Evolutionary conservation across 1,140 invertebrate genomes (phyloP).

Genomic region (Caenorhabditis brenneri): DNA sequence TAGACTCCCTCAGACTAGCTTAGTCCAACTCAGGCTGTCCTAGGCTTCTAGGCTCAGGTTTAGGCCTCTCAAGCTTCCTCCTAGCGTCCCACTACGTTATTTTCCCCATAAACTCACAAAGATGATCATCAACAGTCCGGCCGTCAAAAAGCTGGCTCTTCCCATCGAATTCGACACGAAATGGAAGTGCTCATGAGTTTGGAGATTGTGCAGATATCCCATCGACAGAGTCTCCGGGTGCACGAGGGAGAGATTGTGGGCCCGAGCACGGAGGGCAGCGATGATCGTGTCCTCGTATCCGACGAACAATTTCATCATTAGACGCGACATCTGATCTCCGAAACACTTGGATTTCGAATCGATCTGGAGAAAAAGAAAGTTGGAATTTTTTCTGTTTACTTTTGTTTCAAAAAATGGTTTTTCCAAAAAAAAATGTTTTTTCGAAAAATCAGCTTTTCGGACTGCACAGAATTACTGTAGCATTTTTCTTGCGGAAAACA

Average conservation of each 20-base stretch:
- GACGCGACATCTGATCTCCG: constrained; percentile 86
- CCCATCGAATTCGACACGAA: constrained; percentile 97
- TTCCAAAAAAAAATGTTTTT: too few species aligned
- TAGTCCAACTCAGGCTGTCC: too few species aligned
- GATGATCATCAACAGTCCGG: constrained; percentile 93
- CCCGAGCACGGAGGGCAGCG: constrained; percentile 90
- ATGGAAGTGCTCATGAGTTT: constrained; percentile 96
- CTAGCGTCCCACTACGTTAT: too few species aligned
- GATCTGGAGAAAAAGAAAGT: constrained; percentile 75
- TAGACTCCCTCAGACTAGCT: too few species aligned
- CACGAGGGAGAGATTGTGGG: constrained; percentile 78
- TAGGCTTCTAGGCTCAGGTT: too few species aligned
- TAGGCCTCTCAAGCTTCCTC: too few species aligned
- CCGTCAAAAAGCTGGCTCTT: constrained; percentile 82
- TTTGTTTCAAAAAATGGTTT: constrained; percentile 49
- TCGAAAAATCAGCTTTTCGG: too few species aligned
- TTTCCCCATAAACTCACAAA: constrained; percentile 83
- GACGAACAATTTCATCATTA: constrained; percentile 84
- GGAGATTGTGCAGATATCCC: constrained; percentile 82
- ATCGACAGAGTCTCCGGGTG: constrained; percentile 4
- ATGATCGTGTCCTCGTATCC: constrained; percentile 96
- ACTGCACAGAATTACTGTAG: too few species aligned
- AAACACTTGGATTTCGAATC: constrained; percentile 78
- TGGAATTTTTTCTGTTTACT: constrained; percentile 82
- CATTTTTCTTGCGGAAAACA: too few species aligned